Percentiles rank a stretch among this genome's conserved stretches.
Evolutionary conservation across 2,113 vertebrate genomes (phyloP).

Genomic region (Pelecanus crispus): DNA sequence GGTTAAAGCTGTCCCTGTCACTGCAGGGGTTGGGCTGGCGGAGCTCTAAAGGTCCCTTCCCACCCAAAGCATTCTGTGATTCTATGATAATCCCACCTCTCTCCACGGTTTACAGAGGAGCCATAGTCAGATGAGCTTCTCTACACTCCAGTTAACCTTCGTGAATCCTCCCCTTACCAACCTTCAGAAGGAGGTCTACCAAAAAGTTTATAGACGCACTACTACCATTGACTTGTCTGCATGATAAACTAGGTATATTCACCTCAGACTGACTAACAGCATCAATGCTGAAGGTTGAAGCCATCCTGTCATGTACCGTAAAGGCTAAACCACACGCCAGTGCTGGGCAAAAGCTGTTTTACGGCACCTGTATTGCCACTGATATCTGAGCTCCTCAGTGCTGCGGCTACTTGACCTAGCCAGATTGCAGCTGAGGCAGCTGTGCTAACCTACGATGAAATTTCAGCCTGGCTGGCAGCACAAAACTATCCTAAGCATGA

Average conservation of each 20-base stretch:
- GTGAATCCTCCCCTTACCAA: accelerated
- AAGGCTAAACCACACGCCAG: background rate
- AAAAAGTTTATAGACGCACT: background rate
- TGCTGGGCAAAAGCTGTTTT: background rate
- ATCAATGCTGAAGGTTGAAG: background rate
- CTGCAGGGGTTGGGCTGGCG: too few species aligned
- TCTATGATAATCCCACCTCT: background rate
- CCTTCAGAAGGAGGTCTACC: background rate
- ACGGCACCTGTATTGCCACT: background rate
- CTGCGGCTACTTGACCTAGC: background rate
- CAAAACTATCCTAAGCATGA: background rate
- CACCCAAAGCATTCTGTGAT: too few species aligned
- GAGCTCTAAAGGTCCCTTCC: too few species aligned
- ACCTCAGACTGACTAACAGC: background rate
- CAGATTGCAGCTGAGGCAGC: background rate
- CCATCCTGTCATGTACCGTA: accelerated
- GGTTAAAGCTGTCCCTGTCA: too few species aligned
- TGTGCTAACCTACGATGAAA: background rate
- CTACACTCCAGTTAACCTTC: accelerated
- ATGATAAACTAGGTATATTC: background rate
- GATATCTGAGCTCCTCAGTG: background rate
- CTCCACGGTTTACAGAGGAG: background rate
- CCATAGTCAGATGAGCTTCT: background rate
- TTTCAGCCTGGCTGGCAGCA: background rate
- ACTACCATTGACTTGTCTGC: background rate